Conservation (phyloP, 2,113 vertebrate genomes). For the Carettochelys insculpta region DNA sequence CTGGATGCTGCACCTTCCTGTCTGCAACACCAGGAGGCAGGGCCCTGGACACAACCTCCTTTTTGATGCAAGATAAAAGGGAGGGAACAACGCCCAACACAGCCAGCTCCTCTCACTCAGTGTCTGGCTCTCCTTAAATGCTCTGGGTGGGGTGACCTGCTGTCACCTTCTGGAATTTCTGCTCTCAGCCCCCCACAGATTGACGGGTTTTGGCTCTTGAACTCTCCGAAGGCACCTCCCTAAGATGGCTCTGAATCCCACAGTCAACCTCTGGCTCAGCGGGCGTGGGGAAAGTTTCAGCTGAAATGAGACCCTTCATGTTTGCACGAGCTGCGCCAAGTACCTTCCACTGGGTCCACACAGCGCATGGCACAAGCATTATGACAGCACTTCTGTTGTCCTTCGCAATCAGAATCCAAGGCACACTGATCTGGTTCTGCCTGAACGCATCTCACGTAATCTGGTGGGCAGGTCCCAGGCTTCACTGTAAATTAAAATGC, state of each 20-base stretch:
- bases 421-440: not conserved
- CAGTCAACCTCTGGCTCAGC: not conserved
- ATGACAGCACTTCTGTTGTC: not conserved
- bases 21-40: too few species aligned
- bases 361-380: not conserved
- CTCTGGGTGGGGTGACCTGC: too few species aligned
- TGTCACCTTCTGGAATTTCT: too few species aligned
- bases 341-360: not conserved
- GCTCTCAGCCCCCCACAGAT: not conserved
- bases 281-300: not conserved
- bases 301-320: not conserved
- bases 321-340: accelerated
- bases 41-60: too few species aligned
- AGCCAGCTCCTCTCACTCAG: too few species aligned
- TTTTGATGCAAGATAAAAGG: too few species aligned
- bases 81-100: too few species aligned
- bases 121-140: too few species aligned
- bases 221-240: not conserved
- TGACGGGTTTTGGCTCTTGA: not conserved
- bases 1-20: too few species aligned
- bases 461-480: not conserved
- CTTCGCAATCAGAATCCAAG: not conserved
- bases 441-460: accelerated
- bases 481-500: not conserved
- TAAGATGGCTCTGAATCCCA: not conserved